Evolutionary conservation across 1,140 invertebrate species (phyloP), one percentile per base, ranked within the genome.

Genomic region (Oedothorax gibbosus): DNA sequence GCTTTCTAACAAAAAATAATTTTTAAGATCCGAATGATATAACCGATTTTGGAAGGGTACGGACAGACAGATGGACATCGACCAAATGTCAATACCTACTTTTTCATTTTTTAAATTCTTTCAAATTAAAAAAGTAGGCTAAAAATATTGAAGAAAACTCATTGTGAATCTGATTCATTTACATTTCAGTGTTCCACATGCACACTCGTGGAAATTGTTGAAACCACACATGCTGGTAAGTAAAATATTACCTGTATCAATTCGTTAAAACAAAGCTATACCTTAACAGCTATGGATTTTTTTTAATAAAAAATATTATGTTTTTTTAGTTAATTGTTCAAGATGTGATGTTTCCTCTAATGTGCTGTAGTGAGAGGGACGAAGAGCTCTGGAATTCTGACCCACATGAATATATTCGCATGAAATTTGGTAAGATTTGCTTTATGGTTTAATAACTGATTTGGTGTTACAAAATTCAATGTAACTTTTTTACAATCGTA

Each of bases 341-440:
- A 90, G 95, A 97, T 89, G 95, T 99, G 18, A 91, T 99, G n/a
- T 99, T 99, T 89, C 98, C 98, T 0, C 92, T 99, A 53, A 94
- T 99, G 93, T 98, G 96, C 87, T 97, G 99, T 90, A 97, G 95
- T 21, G 94, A 96, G 73, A 92, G 95, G 72, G 98, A 99, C 91
- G 96, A 99, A 89, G 96, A 99, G 88, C 90, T 99, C 10, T 99
- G 98, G 97, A 94, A 96, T 72, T 94, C 93, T 7, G 98, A 99
- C 92, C 97, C 98, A 3, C 94, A 97, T 89, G 98, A 99, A 91
- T 99, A 99, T 88, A 98, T 99, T 87, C 92, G 97, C 87, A 93
- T 97, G n/a, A 99, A 99, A 92, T 99, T 98, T 91, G 97, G 96
- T 95, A 91, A 90, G 89, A 35, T 35, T 88, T 81, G 73, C 20